A percentile compares a stretch with the other conserved stretches of the same genome.
phyloP scores from a whole-genome alignment of 2,113 vertebrate genomes.

The Microtus ochrogaster region DNA sequence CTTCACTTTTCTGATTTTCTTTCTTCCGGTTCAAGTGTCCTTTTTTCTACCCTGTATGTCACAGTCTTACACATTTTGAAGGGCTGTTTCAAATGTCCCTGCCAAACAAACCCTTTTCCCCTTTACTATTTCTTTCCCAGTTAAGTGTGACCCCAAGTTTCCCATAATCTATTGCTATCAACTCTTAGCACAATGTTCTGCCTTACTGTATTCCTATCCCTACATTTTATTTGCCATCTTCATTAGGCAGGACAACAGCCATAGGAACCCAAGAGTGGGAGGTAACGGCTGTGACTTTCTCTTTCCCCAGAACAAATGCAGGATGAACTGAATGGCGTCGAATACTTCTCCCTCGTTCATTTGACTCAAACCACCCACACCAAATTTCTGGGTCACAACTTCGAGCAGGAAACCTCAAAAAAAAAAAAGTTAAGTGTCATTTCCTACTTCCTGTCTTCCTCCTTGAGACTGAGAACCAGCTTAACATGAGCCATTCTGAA shows the following conservation, averaged over 20 bases:
- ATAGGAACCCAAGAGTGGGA: neutral
- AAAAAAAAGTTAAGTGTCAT: slow-evolving; percentile 64
- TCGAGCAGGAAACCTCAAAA: slow-evolving; percentile 60
- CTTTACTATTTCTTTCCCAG: neutral
- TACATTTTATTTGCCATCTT: neutral
- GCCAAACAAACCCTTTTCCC: neutral
- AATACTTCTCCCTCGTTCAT: neutral
- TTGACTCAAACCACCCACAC: slow-evolving; percentile 48
- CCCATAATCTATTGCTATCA: neutral
- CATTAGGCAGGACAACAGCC: neutral
- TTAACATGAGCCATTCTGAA: slow-evolving; percentile 55
- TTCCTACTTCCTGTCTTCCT: slow-evolving; percentile 60
- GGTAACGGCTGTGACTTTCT: neutral
- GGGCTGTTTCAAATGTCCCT: neutral
- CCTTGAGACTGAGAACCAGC: slow-evolving; percentile 44
- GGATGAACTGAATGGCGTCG: neutral
- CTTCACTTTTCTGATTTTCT: neutral
- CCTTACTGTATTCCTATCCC: neutral
- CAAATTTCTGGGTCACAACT: slow-evolving; percentile 57
- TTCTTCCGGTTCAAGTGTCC: neutral
- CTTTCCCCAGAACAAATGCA: neutral
- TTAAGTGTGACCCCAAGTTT: neutral
- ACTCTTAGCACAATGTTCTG: neutral
- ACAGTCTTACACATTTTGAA: neutral
- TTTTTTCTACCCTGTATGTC: neutral